phyloP scores from a whole-genome alignment of 2,888 invertebrate species.

The Adelognathus sp. region DNA sequence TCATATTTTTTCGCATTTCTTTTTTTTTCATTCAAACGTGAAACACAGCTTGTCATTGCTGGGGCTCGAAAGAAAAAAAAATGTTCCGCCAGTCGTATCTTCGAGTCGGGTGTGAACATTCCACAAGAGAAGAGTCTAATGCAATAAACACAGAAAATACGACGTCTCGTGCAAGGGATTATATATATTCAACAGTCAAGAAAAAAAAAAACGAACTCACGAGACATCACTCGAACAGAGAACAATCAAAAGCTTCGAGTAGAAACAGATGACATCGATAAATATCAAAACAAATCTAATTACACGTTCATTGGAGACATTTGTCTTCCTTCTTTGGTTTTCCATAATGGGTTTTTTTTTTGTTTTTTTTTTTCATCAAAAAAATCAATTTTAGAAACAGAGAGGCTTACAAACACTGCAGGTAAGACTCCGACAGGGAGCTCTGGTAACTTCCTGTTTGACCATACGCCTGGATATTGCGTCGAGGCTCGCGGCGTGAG shows the following conservation, averaged over 20 bases:
- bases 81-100: not conserved
- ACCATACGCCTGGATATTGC: slow-evolving; percentile 82
- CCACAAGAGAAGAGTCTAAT: slow-evolving; percentile 28
- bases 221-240: slow-evolving; percentile 49
- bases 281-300: slow-evolving; percentile 46
- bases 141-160: slow-evolving; percentile 21
- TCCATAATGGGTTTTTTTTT: no score
- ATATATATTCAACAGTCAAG: not conserved
- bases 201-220: slow-evolving; percentile 19
- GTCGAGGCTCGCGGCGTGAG: slow-evolving; percentile 84
- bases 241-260: slow-evolving; percentile 47
- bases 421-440: slow-evolving; percentile 82
- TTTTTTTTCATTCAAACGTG: slow-evolving; percentile 20
- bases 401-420: slow-evolving; percentile 84
- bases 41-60: slow-evolving; percentile 5
- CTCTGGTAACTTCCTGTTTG: slow-evolving; percentile 75
- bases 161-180: slow-evolving; percentile 53
- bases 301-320: not conserved
- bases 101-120: slow-evolving; percentile 10
- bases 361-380: not conserved
- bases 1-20: not conserved
- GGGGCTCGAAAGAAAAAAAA: slow-evolving; percentile 18
- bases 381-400: not conserved
- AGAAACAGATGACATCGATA: slow-evolving; percentile 45
- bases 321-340: not conserved